Base-by-base conservation (phyloP, 2,797 vertebrate species). In the Diplodus sargus region DNA sequence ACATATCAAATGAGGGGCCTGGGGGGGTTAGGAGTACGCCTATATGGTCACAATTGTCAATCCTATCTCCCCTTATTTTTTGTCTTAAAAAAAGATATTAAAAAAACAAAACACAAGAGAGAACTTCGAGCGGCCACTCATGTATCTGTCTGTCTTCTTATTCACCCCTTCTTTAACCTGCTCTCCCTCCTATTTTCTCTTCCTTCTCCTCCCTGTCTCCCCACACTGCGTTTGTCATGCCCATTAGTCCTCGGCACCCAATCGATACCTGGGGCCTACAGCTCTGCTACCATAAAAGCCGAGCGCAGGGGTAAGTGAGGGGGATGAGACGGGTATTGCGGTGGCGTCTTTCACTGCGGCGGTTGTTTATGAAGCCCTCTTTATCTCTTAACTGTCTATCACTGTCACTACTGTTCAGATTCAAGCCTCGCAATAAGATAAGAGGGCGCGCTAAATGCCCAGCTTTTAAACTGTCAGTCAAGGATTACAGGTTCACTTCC, bases 211-310 rank as follows among this genome's bases (percentile, higher is more conserved):
- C 34, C 68, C 57, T 53, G 42, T 87, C 85, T 85, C 69, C 61
- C 70, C 70, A 60, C 25, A 15, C 81, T 68, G 63, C 75, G 65
- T 76, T 85, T 89, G 87, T 86, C 74, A 78, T 85, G 75, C 62
- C 79, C 73, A 89, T 93, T 88, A 90, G 87, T 88, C 79, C 63
- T 88, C 61, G 11, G 80, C 39, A 70, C 53, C 74, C 81, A 87
- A 90, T 93, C 90, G 28, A 90, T 92, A 87, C 74, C 48, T 28
- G 34, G 49, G 74, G 80, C 75, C 70, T 71, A 61, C 70, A 57
- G 88, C 83, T 82, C 74, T 83, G 79, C 83, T 59, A 20, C 82
- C 73, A 61, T 82, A 82, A 82, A 88, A 81, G 73, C 74, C 17
- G 72, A 43, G 39, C 60, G 48, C 22, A 20, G 54, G 67, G 78